These are phyloP conservation scores for Eleginops maclovinus DNA, from an alignment of 2,113 vertebrate species.

Conservation along the genomic window DNA sequence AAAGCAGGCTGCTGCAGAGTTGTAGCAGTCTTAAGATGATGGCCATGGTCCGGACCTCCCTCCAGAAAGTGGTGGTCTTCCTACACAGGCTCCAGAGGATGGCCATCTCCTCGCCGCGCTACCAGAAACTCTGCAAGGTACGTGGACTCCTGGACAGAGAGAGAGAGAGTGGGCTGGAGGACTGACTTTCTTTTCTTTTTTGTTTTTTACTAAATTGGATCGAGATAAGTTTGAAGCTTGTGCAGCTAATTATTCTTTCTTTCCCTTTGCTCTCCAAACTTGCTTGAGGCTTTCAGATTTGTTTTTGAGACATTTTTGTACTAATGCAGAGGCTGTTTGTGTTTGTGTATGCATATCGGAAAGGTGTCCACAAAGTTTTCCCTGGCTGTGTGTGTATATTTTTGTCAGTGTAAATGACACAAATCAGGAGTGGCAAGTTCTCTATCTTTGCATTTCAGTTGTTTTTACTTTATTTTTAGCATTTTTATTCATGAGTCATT, in stretches of 20 bases:
- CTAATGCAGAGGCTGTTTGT: not conserved
- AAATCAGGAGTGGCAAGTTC: slow-evolving; percentile 9
- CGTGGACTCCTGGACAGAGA: slow-evolving; percentile 37
- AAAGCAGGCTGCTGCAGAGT: slow-evolving; percentile 92
- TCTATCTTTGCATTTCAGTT: slow-evolving; percentile 2
- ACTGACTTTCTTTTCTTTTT: slow-evolving; percentile 34
- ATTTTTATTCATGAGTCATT: slow-evolving; percentile 49
- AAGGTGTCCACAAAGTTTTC: slow-evolving; percentile 14
- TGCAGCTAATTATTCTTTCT: not conserved
- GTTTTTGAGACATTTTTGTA: not conserved
- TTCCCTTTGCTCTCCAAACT: not conserved
- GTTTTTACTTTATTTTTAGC: slow-evolving; percentile 31
- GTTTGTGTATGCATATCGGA: not conserved
- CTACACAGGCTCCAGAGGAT: slow-evolving; percentile 99
- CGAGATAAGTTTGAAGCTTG: slow-evolving; percentile 11
- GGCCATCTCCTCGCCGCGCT: slow-evolving; percentile 98
- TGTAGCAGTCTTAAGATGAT: slow-evolving; percentile 99
- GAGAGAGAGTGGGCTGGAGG: slow-evolving; percentile 16
- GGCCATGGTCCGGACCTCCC: slow-evolving; percentile 99
- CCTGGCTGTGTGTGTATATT: not conserved
- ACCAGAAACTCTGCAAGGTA: slow-evolving; percentile 99
- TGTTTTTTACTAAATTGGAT: not conserved
- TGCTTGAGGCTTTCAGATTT: not conserved
- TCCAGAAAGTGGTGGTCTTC: slow-evolving; percentile 99
- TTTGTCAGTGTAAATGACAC: not conserved